Evolutionary conservation across 1,140 invertebrate genomes (phyloP), one percentile per base, ranked within the genome.

Genomic region (Atta cephalotes): DNA sequence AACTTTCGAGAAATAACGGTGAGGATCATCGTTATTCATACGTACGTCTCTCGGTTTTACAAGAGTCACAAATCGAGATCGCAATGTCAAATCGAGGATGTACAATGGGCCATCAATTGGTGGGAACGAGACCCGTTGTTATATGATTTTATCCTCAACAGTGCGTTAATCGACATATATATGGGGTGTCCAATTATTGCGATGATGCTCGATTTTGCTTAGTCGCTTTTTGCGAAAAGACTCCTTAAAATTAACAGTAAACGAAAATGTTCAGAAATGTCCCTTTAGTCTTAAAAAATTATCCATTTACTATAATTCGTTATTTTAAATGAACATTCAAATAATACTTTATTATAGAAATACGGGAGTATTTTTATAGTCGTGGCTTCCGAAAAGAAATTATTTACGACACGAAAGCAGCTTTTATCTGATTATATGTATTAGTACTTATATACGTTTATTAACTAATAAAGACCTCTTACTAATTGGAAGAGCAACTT

Each of bases 91-190:
- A 35, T 14, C 28, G 7, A 35, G 28, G 9, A 56, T 56, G 49
- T 3, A 74, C 31, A 74, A 74, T 35, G 31, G 31, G 5, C n/a
- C 51, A 9, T 16, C n/a, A 74, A 74, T 58, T 74, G 71, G 53
- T 31, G 53, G n/a, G n/a, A 60, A 74, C 28, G n/a, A 56, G 9
- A 74, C 3, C 5, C 49, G 70, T 72, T 21, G 28, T 74, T 74
- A 39, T 21, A 21, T 21, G 51, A 58, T 60, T 53, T 76, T 31
- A 56, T 58, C 14, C 31, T 14, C 31, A 1, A 3, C 58, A 6
- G 31, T 18, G 4, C 66, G 39, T 70, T 70, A 12, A 51, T 49
- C 21, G 6, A 18, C 3, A 18, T 21, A 10, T 45, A 45, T 76
- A 60, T 21, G 6, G 66, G 39, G 66, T 70, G 66, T 70, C 1